A percentile compares a stretch with the other conserved stretches of the same genome.
phyloP scores from a whole-genome alignment of 2,113 vertebrate genomes.

The human (Homo sapiens) region DNA sequence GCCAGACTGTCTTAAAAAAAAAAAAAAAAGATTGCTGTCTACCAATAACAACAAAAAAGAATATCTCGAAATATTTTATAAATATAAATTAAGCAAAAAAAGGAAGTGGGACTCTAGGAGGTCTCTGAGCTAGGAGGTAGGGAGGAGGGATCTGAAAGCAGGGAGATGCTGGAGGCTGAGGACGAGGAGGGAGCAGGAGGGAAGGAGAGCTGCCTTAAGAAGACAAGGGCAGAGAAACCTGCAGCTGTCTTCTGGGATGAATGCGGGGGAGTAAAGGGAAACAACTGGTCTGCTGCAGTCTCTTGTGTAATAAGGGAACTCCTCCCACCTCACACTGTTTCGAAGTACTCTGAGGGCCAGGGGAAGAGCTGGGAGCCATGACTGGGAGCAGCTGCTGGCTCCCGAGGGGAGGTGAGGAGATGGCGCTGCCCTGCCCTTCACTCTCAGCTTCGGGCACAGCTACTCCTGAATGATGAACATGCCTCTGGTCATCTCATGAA shows the following conservation, averaged over 20 bases:
- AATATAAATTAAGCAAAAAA: too few species aligned
- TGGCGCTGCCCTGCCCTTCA: not conserved
- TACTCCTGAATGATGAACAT: not conserved
- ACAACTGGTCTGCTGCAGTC: too few species aligned
- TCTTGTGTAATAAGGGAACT: rapidly evolving
- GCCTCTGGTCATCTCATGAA: not conserved
- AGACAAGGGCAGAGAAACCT: not conserved
- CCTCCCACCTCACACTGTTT: not conserved
- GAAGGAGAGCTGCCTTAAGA: not conserved
- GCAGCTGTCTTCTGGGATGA: not conserved
- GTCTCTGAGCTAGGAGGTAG: not conserved
- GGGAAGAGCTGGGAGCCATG: not conserved
- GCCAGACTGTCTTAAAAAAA: too few species aligned
- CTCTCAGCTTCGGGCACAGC: not conserved
- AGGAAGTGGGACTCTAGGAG: not conserved
- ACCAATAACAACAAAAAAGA: too few species aligned
- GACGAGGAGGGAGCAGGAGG: too few species aligned
- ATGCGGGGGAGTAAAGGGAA: not conserved
- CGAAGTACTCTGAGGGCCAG: not conserved
- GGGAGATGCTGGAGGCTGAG: not conserved
- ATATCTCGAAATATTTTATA: too few species aligned
- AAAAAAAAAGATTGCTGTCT: too few species aligned
- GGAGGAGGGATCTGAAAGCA: not conserved
- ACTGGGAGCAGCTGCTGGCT: rapidly evolving
- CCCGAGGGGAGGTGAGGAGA: not conserved